These are phyloP conservation scores for Platysternon megacephalum DNA, from an alignment of 2,113 vertebrate species.

Conservation along the genomic window DNA sequence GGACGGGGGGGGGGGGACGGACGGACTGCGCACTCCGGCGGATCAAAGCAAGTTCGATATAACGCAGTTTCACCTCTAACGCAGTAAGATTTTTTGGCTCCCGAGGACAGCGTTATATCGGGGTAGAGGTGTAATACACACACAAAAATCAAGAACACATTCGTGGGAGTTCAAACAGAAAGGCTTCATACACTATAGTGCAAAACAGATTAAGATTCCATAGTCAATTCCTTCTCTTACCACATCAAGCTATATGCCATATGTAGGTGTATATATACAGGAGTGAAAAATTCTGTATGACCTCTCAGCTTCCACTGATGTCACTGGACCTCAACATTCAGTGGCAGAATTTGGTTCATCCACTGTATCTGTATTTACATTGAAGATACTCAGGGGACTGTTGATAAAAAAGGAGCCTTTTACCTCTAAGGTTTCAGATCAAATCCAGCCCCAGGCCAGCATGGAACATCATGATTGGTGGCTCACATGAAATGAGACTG, in stretches of 20 bases:
- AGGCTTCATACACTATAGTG: not conserved
- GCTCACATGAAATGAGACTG: conserved; percentile 37
- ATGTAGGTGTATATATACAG: not conserved
- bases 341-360: not conserved
- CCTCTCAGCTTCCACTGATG: not conserved
- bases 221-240: not conserved
- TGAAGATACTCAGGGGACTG: not conserved
- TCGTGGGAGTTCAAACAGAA: not conserved
- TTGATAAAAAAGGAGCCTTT: not conserved
- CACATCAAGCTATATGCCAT: accelerated
- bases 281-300: accelerated
- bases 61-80: too few relatives aligned
- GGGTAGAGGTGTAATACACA: too few relatives aligned
- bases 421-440: not conserved
- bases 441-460: conserved; percentile 13
- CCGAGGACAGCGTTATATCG: too few relatives aligned
- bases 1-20: too few relatives aligned
- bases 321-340: not conserved
- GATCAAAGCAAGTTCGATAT: too few relatives aligned
- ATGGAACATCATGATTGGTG: not conserved
- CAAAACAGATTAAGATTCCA: not conserved
- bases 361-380: not conserved
- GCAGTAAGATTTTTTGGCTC: too few relatives aligned
- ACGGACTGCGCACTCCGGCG: too few relatives aligned
- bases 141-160: not conserved